Evolutionary conservation across 1,140 invertebrate species (phyloP), one percentile per base, ranked within the genome.

Genomic region (Acromyrmex heyeri): DNA sequence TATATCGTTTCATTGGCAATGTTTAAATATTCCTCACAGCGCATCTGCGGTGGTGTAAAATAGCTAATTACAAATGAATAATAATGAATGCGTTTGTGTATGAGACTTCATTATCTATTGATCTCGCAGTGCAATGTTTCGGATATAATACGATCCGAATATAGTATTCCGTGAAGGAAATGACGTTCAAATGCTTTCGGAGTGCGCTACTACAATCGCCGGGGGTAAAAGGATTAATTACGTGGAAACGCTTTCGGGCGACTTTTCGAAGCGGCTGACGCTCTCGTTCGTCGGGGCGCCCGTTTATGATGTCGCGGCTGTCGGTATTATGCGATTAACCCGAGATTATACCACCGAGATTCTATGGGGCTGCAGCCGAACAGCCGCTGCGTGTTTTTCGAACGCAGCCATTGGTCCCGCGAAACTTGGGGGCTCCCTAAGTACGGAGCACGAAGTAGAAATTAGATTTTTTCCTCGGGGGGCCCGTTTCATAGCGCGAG

Each of bases 401-500:
- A 78, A 78, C 38, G 85, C 53, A 65, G 14, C 48, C 18, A 79
- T 50, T 50, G 76, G 64, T 57, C 77, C 77, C 85, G 76, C 75
- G 64, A 86, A 86, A 64, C 72, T 65, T 78, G 59, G 55, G 48
- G 55, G 21, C 65, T 30, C 8, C 21, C 50, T 87, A 87, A 92
- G 85, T 91, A 91, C 86, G 67, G 87, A 87, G 73, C 76, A 61
- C 77, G 86, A 91, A 89, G 87, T 90, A 93, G 87, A 92, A 91
- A 94, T 94, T 93, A 92, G 90, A 91, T 81, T 92, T 91, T 93
- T 92, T 92, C 87, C 64, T 91, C 86, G 50, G 70, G 81, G 57
- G 73, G 64, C 34, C 57, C n/a, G 50, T 65, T 79, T 81, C 79
- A 55, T 69, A 24, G 65, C 34, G 69, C 78, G 85, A 78, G 75